These are phyloP conservation scores for Saturnia pavonia DNA, from an alignment of 2,888 invertebrate species.

Conservation along the genomic window DNA sequence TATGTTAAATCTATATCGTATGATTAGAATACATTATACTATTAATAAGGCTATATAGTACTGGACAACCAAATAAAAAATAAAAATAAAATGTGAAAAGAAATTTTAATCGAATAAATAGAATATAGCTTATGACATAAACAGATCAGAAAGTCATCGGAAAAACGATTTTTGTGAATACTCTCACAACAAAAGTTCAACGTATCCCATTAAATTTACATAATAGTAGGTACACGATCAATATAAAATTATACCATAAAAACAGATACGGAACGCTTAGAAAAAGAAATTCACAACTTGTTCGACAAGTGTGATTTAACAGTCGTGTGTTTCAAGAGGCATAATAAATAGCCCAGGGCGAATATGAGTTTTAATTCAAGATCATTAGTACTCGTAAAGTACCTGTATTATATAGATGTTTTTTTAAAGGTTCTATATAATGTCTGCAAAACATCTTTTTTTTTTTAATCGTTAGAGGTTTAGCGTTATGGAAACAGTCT, in stretches of 20 bases:
- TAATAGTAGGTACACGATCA: constrained; percentile 17
- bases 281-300: constrained; percentile 17
- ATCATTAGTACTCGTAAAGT: neutral
- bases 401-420: neutral
- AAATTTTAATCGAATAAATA: constrained; percentile 8
- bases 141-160: constrained; percentile 1
- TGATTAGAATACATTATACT: neutral
- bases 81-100: neutral
- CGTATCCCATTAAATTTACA: constrained; percentile 16
- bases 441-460: neutral
- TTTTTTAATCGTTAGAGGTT: no score
- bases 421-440: neutral
- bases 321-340: constrained; percentile 14
- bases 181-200: constrained; percentile 11
- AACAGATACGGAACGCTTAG: neutral
- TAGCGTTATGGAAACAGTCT: no score
- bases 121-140: constrained; percentile 6
- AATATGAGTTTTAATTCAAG: neutral
- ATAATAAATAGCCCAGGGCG: constrained; percentile 9
- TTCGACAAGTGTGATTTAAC: constrained; percentile 16
- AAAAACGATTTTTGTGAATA: neutral
- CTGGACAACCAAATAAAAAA: neutral
- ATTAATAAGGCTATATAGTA: constrained; percentile 5
- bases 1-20: constrained; percentile 3
- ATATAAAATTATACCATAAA: constrained; percentile 13